phyloP scores from a whole-genome alignment of 2,888 invertebrate genomes.

The Trissonchulus sp. region DNA sequence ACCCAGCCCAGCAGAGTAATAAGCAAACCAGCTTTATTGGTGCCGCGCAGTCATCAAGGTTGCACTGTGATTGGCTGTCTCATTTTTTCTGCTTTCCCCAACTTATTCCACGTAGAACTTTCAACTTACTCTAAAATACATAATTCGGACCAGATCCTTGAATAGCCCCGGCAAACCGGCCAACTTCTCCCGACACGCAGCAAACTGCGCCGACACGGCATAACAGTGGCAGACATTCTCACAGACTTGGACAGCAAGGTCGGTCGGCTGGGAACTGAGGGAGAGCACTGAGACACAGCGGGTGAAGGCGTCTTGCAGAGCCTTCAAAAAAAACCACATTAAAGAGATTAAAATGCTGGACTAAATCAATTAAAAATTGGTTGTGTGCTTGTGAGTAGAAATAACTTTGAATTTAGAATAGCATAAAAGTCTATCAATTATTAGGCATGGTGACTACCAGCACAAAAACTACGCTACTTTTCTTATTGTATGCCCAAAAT shows the following conservation, averaged over 20 bases:
- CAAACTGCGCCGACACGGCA: constrained; percentile 89
- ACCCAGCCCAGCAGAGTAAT: no score
- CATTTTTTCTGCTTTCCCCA: no score
- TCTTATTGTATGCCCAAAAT: no score
- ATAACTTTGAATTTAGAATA: no score
- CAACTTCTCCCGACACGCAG: constrained; percentile 77
- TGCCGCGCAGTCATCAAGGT: no score
- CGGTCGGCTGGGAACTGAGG: constrained; percentile 67
- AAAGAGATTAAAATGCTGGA: background rate
- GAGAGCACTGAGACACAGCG: constrained; percentile 86
- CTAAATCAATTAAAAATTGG: constrained; percentile 18
- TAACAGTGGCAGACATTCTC: constrained; percentile 83
- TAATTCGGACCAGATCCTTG: constrained; percentile 73
- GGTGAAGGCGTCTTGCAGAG: constrained; percentile 77
- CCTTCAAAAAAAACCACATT: no score
- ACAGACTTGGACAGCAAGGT: constrained; percentile 82
- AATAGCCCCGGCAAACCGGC: constrained; percentile 79
- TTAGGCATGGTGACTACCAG: no score
- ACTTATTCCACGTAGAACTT: no score
- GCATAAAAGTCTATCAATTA: constrained; percentile 8
- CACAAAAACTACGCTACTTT: no score
- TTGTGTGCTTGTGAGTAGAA: no score
- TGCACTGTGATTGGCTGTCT: no score
- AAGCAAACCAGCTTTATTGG: no score
- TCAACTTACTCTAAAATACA: constrained; percentile 69